phyloP scores from a whole-genome alignment of 2,113 vertebrate genomes.

The Orientallactaga bullata region DNA sequence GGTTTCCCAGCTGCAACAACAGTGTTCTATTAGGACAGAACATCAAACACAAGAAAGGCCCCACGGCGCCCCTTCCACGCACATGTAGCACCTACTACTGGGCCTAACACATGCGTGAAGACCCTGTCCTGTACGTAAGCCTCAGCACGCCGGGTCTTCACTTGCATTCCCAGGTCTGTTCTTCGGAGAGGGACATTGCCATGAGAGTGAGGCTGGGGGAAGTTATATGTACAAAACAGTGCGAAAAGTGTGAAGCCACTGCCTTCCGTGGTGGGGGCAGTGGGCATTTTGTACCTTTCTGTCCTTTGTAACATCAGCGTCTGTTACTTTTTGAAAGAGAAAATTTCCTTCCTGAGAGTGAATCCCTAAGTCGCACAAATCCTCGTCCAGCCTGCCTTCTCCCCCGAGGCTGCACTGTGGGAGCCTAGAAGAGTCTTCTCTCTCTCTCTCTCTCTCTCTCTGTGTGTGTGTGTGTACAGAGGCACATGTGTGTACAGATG shows the following conservation, averaged over 20 bases:
- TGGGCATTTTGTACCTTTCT: not conserved
- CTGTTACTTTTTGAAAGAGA: not conserved
- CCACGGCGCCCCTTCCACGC: fast-evolving
- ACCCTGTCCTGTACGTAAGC: not conserved
- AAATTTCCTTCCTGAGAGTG: not conserved
- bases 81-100: fast-evolving
- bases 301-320: not conserved
- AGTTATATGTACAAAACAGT: fast-evolving
- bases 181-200: not conserved
- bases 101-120: not conserved
- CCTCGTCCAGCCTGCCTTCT: not conserved
- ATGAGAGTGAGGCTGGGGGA: fast-evolving
- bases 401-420: not conserved
- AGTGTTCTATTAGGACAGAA: not conserved
- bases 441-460: too few relatives aligned
- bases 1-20: constrained; percentile 76
- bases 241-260: fast-evolving
- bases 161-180: not conserved
- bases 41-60: not conserved
- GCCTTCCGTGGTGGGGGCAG: not conserved
- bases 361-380: fast-evolving
- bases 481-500: not conserved
- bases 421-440: too few relatives aligned
- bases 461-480: too few relatives aligned
- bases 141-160: fast-evolving